These are phyloP conservation scores for Drosophila guanche DNA, from an alignment of 1,140 invertebrate species.

Conservation along the genomic window DNA sequence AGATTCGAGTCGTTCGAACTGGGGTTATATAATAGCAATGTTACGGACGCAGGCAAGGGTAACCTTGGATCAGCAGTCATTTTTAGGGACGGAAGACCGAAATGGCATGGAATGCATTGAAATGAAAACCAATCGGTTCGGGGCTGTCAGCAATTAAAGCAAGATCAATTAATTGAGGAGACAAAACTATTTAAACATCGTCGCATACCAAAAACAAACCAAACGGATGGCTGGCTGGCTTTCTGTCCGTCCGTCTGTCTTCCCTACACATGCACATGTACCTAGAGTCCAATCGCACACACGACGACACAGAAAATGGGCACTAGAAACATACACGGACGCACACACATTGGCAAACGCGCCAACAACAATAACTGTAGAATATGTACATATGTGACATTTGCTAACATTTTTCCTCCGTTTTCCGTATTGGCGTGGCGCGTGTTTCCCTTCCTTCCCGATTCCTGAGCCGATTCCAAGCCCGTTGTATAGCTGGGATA, in stretches of 20 bases:
- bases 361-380: slow-evolving; percentile 75
- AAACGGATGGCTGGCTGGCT: slow-evolving; percentile 31
- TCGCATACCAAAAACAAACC: slow-evolving; percentile 23
- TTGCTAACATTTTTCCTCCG: slow-evolving; percentile 73
- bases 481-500: slow-evolving; percentile 8
- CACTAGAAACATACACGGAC: slow-evolving; percentile 45
- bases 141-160: slow-evolving; percentile 16
- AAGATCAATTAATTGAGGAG: slow-evolving; percentile 47
- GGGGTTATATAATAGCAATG: slow-evolving; percentile 63
- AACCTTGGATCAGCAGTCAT: slow-evolving; percentile 40
- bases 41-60: slow-evolving; percentile 14
- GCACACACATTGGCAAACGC: slow-evolving; percentile 36
- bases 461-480: slow-evolving; percentile 13
- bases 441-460: slow-evolving; percentile 59
- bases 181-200: slow-evolving; percentile 33
- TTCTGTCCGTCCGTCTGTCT: slow-evolving; percentile 16
- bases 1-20: slow-evolving; percentile 9
- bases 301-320: slow-evolving; percentile 4
- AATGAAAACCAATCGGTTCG: background rate
- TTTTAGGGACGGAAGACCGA: too few species aligned
- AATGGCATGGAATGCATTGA: slow-evolving; percentile 11
- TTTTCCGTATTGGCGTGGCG: slow-evolving; percentile 66
- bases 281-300: slow-evolving; percentile 15
- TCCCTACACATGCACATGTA: slow-evolving; percentile 24
- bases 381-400: slow-evolving; percentile 62